These are phyloP conservation scores for Calyptommatus sinebrachiatus DNA, from an alignment of 2,113 vertebrate species.

Conservation along the genomic window DNA sequence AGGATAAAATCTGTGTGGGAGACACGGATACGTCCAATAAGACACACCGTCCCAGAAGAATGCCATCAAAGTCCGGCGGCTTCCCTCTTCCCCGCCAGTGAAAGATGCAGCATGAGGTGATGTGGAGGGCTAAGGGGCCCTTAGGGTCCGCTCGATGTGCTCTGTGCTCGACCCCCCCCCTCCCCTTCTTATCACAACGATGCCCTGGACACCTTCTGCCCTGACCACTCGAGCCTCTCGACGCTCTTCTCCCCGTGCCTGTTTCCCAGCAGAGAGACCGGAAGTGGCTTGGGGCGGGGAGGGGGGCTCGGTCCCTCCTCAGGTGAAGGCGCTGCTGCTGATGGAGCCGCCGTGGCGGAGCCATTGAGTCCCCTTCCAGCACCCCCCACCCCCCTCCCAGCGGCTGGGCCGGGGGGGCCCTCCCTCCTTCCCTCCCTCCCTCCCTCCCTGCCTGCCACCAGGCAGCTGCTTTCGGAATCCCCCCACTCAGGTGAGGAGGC, in stretches of 20 bases:
- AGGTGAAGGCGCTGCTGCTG: constrained; percentile 62
- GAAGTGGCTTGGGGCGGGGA: constrained; percentile 64
- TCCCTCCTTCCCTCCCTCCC: too few relatives aligned
- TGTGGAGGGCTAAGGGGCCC: too few relatives aligned
- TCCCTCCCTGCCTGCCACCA: too few relatives aligned
- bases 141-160: constrained; percentile 21
- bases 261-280: constrained; percentile 68
- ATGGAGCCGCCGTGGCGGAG: constrained; percentile 56
- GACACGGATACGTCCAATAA: too few relatives aligned
- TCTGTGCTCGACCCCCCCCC: constrained; percentile 50
- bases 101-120: too few relatives aligned
- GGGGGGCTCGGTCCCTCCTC: constrained; percentile 57
- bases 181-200: background rate
- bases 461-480: constrained; percentile 52
- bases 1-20: too few relatives aligned
- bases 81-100: too few relatives aligned
- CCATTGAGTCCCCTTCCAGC: constrained; percentile 31
- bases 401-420: constrained; percentile 59
- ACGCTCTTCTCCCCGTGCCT: constrained; percentile 60
- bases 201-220: background rate
- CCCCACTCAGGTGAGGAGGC: constrained; percentile 58
- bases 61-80: too few relatives aligned
- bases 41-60: too few relatives aligned
- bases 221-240: constrained; percentile 49
- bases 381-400: constrained; percentile 46